These are phyloP conservation scores for Metridium senile DNA, from an alignment of 92 coral and sea anemone species.

Conservation along the genomic window DNA sequence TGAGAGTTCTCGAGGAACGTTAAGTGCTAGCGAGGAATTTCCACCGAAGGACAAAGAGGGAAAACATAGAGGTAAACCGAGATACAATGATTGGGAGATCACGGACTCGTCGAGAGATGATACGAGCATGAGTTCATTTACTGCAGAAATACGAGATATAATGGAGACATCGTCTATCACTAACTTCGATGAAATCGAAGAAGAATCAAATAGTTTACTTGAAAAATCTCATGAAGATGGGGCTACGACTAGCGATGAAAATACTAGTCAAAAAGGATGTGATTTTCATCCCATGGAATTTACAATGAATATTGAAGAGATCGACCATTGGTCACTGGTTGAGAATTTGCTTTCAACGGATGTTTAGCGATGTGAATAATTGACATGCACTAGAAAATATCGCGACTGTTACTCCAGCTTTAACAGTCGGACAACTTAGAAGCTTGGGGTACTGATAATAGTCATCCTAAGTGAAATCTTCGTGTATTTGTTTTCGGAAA, in stretches of 20 bases:
- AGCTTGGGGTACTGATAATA: neutral
- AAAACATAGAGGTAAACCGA: slow-evolving; percentile 15
- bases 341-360: slow-evolving; percentile 36
- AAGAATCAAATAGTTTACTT: slow-evolving; percentile 25
- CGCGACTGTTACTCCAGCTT: neutral
- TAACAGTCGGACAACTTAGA: neutral
- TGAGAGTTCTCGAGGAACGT: slow-evolving; percentile 46
- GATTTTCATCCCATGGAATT: slow-evolving; percentile 21
- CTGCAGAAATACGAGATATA: slow-evolving; percentile 41
- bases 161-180: slow-evolving; percentile 44
- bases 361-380: neutral
- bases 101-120: slow-evolving; percentile 47
- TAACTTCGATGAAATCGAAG: slow-evolving; percentile 29
- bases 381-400: too few species aligned
- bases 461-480: slow-evolving; percentile 13
- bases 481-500: slow-evolving; percentile 17
- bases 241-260: slow-evolving; percentile 17
- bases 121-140: slow-evolving; percentile 41
- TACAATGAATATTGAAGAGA: slow-evolving; percentile 37
- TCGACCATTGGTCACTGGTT: slow-evolving; percentile 34
- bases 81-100: slow-evolving; percentile 38
- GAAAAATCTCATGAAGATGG: slow-evolving; percentile 25
- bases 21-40: slow-evolving; percentile 39
- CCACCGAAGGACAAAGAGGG: slow-evolving; percentile 32
- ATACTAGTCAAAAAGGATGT: slow-evolving; percentile 10